Base-by-base conservation (phyloP, 1,140 invertebrate genomes). In the Drosophila virilis region DNA sequence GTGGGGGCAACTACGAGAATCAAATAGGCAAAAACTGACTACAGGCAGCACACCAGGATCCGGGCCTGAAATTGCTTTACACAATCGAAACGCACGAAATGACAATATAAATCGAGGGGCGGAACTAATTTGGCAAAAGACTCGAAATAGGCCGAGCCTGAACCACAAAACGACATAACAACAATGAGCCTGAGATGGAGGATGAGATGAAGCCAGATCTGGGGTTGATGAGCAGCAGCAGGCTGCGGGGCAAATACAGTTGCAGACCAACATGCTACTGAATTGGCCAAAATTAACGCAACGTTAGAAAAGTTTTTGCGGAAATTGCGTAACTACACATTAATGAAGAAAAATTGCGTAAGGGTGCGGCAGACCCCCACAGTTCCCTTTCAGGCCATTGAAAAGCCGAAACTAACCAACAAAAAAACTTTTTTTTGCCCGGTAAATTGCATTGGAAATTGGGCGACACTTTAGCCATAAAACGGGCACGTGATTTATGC, bases 101-200 rank as follows among this genome's bases (percentile, higher is more conserved):
- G 84, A 88, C 84, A 88, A 88, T 89, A 88, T 88, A 88, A 88
- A 88, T 88, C 84, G 84, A 89, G 84, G 84, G 84, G 84, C 84
- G 84, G 84, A 88, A 84, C 84, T 88, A 89, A 88, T 88, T 88
- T 89, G 80, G 84, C 85, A 80, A 89, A 89, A 88, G 84, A 88
- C 84, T 88, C 69, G 80, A 89, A 89, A 88, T 89, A 89, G 84
- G 84, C 84, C 59, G 85, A 64, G 48, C 73, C 60, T 50, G 64
- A 74, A 66, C 78, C 83, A 75, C 83, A 85, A 70, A 84, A 82
- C 67, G 58, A 66, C 82, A 89, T 89, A 77, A 84, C 83, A 80
- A 80, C 80, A 77, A 78, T 81, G 67, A 50, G 22, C 22, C 22
- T 28, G 22, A 28, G 22, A 28, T 12, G 46, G 13, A 28, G 35